phyloP scores from a whole-genome alignment of 2,797 vertebrate genomes.

The Catamblyrhynchus diadema region DNA sequence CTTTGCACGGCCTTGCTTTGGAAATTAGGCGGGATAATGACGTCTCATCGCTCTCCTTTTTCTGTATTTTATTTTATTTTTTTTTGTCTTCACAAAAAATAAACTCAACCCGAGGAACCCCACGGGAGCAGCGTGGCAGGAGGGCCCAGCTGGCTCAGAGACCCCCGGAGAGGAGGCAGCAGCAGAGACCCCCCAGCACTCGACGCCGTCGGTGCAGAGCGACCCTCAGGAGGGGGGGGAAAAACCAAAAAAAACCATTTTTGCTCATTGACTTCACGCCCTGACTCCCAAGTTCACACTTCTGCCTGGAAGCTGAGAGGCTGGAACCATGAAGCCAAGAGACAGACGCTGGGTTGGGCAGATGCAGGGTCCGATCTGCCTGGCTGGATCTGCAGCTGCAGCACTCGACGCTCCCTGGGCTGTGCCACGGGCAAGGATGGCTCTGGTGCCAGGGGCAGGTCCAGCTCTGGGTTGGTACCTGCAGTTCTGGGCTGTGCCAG shows the following conservation, averaged over 20 bases:
- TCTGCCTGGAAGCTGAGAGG: background rate
- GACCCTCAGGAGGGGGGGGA: rapidly evolving
- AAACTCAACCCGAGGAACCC: background rate
- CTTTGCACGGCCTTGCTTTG: constrained; percentile 55
- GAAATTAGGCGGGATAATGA: constrained; percentile 26
- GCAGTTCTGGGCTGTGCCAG: no score
- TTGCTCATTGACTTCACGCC: background rate
- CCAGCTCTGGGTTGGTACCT: no score
- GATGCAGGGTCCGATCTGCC: background rate
- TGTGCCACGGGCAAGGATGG: background rate
- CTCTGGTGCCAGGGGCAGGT: no score
- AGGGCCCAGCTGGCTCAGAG: background rate
- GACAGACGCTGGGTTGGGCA: background rate
- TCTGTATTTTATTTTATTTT: background rate
- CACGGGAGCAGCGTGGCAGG: background rate
- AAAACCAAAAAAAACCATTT: background rate
- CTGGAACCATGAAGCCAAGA: background rate
- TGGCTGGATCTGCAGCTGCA: background rate
- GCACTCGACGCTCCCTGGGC: background rate
- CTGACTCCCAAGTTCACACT: background rate
- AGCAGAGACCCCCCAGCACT: background rate
- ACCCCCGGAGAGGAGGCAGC: background rate
- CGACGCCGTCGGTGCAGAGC: background rate
- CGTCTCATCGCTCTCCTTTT: background rate
- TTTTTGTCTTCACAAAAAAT: background rate